These are phyloP conservation scores for Poecilus cupreus DNA, from an alignment of 2,888 invertebrate genomes.

Conservation along the genomic window DNA sequence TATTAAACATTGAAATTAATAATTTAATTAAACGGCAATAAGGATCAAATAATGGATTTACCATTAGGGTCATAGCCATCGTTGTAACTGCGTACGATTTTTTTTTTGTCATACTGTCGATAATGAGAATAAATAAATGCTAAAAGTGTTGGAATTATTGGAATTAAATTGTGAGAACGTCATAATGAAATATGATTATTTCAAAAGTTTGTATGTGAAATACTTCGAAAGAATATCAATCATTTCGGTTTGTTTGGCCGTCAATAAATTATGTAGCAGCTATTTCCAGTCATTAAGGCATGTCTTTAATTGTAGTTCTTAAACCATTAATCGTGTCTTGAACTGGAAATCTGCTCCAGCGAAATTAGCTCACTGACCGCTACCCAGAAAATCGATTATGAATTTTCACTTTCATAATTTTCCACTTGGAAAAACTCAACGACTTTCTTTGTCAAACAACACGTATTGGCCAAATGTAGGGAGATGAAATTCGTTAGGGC, in stretches of 20 bases:
- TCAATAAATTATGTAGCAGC: constrained; percentile 27
- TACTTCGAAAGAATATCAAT: constrained; percentile 14
- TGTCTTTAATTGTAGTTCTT: constrained; percentile 30
- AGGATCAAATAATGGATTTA: no score
- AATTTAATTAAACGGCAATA: no score
- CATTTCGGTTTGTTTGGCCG: constrained; percentile 1
- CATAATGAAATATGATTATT: not conserved
- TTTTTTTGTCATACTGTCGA: no score
- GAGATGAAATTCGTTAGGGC: not conserved
- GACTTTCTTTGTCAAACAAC: constrained; percentile 4
- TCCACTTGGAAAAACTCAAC: constrained; percentile 9
- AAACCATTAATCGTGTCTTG: constrained; percentile 29
- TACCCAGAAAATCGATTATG: constrained; percentile 6
- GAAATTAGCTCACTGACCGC: constrained; percentile 19
- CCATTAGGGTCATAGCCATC: no score
- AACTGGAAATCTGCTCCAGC: not conserved
- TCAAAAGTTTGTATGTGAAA: not conserved
- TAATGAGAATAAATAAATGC: not conserved
- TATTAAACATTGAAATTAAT: no score
- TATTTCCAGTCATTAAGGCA: not conserved
- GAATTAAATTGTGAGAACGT: not conserved
- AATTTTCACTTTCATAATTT: constrained; percentile 42
- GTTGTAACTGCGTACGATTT: no score
- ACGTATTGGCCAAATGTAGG: not conserved
- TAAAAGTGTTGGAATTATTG: not conserved